Percentiles rank a stretch among this genome's conserved stretches.
Conservation (phyloP, 2,113 vertebrate species). For the Arenaria interpres region DNA sequence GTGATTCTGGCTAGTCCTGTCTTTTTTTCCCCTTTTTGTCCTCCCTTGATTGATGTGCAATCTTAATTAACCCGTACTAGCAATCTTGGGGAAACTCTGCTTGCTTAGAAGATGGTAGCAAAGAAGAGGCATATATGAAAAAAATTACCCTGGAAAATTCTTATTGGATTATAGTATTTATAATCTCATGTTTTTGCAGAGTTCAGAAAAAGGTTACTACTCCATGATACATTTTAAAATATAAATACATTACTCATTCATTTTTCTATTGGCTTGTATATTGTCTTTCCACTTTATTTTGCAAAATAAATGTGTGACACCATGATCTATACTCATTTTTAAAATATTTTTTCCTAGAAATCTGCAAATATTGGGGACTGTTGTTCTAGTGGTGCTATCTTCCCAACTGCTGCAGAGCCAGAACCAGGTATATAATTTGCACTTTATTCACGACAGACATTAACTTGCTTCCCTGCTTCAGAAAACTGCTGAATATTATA, state of each 20-base stretch:
- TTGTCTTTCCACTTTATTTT: not conserved
- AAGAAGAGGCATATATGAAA: slow-evolving; percentile 3
- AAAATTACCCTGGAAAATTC: not conserved
- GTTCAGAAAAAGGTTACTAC: not conserved
- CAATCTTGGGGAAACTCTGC: not conserved
- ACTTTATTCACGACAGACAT: not conserved
- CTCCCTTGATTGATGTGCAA: not conserved
- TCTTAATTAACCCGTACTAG: not conserved
- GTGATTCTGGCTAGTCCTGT: not conserved
- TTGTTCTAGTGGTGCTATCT: not conserved
- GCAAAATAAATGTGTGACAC: not conserved
- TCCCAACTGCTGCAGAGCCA: not conserved
- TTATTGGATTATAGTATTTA: not conserved
- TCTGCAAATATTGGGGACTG: not conserved
- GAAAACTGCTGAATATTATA: not conserved
- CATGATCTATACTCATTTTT: not conserved
- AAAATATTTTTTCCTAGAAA: not conserved
- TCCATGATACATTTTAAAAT: not conserved
- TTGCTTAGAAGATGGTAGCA: not conserved
- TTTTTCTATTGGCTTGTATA: not conserved
- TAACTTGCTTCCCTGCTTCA: not conserved
- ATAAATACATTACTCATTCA: not conserved
- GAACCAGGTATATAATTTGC: not conserved
- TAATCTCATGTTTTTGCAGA: not conserved
- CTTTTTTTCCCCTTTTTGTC: not conserved